Base-by-base conservation (phyloP, 2,888 invertebrate species). In the Caenorhabditis angaria region DNA sequence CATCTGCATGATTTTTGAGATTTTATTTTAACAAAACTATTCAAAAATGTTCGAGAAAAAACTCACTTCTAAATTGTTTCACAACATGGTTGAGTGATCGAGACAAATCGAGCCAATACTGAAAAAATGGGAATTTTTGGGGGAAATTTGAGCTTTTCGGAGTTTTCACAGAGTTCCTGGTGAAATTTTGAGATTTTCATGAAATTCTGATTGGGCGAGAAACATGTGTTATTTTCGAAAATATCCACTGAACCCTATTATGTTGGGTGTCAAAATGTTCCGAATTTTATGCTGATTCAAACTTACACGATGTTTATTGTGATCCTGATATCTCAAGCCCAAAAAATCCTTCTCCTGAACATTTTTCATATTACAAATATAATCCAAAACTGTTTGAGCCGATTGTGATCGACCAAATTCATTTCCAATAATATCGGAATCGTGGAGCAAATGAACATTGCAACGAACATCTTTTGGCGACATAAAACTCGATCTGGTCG, bases 101-200 rank as follows among this genome's bases (percentile, higher is more conserved):
- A 70, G 93, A 93, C 89, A 94, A 90, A 90, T 95, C 95, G 87
- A 95, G 89, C 95, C 95, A 95, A 90, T 94, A 94, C 95, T 95
- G 90, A 85, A 92, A 92, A 88, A 65, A 29, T 51, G 20, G 2
- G 6, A 51, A 8, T 51, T 51, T 51, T 22, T 51, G 8, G 10
- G n/a, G 8, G 8, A 51, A 51, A 51, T 35, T 35, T 10, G 6
- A 10, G 14, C 6, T 20, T 47, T 64, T n/a, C n/a, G n/a, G n/a
- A n/a, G n/a, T n/a, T n/a, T n/a, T n/a, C n/a, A n/a, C n/a, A n/a
- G n/a, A n/a, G n/a, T n/a, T n/a, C n/a, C n/a, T n/a, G n/a, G n/a
- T n/a, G n/a, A n/a, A n/a, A n/a, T n/a, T n/a, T n/a, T n/a, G n/a
- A n/a, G n/a, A n/a, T n/a, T n/a, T n/a, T n/a, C n/a, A n/a, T n/a